phyloP scores from a whole-genome alignment of 2,888 invertebrate species.

The Coenonympha glycerion region DNA sequence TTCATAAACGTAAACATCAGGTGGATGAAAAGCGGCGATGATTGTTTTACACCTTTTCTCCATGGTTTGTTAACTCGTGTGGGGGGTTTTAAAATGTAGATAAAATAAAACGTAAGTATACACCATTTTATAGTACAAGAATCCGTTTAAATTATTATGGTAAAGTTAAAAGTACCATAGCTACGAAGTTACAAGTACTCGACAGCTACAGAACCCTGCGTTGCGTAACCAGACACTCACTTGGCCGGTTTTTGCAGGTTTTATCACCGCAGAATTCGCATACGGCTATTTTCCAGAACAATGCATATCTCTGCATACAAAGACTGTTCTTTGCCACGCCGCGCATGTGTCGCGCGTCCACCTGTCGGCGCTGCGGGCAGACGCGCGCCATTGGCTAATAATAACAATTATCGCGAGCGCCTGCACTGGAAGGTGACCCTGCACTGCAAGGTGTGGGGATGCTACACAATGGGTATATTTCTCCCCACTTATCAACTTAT shows the following conservation, averaged over 20 bases:
- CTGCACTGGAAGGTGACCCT: constrained; percentile 38
- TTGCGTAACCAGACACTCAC: not conserved
- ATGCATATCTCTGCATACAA: not conserved
- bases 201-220: not conserved
- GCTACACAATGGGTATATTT: not conserved
- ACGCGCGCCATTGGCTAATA: constrained; percentile 45
- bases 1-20: too few relatives aligned
- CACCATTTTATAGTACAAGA: too few relatives aligned
- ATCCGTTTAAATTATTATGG: too few relatives aligned
- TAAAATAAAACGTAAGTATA: too few relatives aligned
- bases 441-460: constrained; percentile 10
- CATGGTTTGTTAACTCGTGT: too few relatives aligned
- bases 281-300: not conserved
- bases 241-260: not conserved
- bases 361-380: constrained; percentile 36
- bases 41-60: too few relatives aligned
- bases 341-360: constrained; percentile 1
- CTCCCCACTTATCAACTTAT: too few relatives aligned
- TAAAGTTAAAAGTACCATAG: too few relatives aligned
- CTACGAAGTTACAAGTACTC: not conserved
- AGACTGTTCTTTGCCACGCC: constrained; percentile 5
- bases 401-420: constrained; percentile 47
- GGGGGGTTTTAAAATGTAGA: too few relatives aligned
- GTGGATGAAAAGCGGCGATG: too few relatives aligned
- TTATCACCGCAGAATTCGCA: not conserved